Evolutionary conservation across 2,113 vertebrate species (phyloP).

Genomic region (Telmatochromis sp.): DNA sequence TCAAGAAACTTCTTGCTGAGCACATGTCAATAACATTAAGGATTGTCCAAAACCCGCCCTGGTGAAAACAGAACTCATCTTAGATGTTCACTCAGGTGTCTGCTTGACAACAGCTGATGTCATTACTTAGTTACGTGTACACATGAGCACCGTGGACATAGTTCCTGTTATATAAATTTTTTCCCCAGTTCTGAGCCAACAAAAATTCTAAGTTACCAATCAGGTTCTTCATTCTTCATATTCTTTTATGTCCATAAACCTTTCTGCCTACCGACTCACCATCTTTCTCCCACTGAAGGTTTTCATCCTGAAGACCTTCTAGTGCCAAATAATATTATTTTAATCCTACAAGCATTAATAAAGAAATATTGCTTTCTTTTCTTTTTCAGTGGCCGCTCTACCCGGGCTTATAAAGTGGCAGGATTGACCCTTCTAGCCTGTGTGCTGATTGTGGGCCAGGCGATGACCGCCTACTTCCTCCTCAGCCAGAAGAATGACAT

Average conservation of each 20-base stretch:
- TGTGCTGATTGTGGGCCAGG: slow-evolving; percentile 63
- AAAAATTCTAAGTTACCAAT: background rate
- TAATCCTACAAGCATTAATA: background rate
- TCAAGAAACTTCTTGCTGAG: background rate
- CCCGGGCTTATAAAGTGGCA: slow-evolving; percentile 50
- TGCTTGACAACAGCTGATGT: slow-evolving; percentile 20
- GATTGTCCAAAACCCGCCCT: background rate
- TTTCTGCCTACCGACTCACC: background rate
- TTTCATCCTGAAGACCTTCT: background rate
- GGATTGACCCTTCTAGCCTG: slow-evolving; percentile 62
- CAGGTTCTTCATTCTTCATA: background rate
- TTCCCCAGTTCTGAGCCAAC: background rate
- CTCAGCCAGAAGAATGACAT: slow-evolving; percentile 56
- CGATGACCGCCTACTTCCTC: slow-evolving; percentile 49
- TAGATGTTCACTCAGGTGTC: background rate
- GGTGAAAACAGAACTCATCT: background rate
- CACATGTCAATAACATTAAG: background rate
- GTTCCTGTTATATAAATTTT: background rate
- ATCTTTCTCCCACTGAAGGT: background rate
- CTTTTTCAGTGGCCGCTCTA: background rate
- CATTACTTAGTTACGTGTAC: background rate
- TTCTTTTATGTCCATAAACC: background rate
- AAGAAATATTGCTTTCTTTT: background rate
- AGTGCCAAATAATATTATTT: background rate
- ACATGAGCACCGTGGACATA: background rate